Conservation (phyloP, 1,140 invertebrate genomes). For the Scaptomyza montana region DNA sequence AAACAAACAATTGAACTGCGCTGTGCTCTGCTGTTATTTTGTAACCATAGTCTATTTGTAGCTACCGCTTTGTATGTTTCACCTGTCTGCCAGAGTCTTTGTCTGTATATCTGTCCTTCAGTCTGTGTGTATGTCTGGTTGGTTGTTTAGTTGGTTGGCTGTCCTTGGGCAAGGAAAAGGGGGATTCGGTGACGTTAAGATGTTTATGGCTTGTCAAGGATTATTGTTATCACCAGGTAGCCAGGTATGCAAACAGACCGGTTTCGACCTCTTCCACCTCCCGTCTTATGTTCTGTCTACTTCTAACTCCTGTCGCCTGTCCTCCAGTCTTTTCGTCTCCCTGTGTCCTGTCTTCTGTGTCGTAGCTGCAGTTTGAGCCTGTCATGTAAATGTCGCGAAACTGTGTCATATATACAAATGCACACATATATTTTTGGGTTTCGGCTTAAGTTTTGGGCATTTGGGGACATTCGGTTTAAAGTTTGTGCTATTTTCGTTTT, state of each 20-base stretch:
- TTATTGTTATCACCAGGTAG: slow-evolving; percentile 80
- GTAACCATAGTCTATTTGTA: slow-evolving; percentile 67
- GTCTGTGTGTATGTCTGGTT: slow-evolving; percentile 3
- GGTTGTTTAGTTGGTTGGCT: not conserved
- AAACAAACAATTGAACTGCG: not conserved
- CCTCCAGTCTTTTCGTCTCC: not conserved
- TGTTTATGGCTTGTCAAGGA: slow-evolving; percentile 82
- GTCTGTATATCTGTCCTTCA: not conserved
- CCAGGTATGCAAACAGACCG: slow-evolving; percentile 75
- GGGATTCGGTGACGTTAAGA: slow-evolving; percentile 66
- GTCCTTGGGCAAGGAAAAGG: not conserved
- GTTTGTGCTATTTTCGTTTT: slow-evolving; percentile 18
- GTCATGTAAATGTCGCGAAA: slow-evolving; percentile 68
- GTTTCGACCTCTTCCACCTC: slow-evolving; percentile 17
- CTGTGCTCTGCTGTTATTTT: slow-evolving; percentile 17
- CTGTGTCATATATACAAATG: slow-evolving; percentile 11
- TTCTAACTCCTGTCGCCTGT: slow-evolving; percentile 8
- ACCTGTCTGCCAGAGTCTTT: not conserved
- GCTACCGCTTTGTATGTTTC: not conserved
- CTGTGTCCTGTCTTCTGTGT: not conserved
- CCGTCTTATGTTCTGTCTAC: slow-evolving; percentile 12
- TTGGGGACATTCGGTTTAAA: not conserved
- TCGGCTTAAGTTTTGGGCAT: not conserved
- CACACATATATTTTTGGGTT: not conserved
- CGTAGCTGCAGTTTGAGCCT: slow-evolving; percentile 21